Evolutionary conservation across 2,113 vertebrate species (phyloP).

Genomic region (Cynopterus brachyotis): DNA sequence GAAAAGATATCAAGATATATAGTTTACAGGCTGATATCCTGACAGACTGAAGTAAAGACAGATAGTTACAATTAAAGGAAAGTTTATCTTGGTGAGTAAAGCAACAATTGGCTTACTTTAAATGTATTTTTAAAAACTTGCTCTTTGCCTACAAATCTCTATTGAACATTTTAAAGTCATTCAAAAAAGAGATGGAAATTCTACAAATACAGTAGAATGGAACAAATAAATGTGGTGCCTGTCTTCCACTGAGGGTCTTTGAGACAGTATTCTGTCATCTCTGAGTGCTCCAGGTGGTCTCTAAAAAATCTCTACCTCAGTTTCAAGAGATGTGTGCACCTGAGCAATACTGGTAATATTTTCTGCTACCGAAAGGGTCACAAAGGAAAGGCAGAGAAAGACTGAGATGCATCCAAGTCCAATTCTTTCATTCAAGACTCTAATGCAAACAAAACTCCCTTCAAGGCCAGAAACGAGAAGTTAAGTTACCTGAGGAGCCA

Average conservation of each 20-base stretch:
- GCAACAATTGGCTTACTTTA: slow-evolving; percentile 4
- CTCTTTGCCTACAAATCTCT: slow-evolving; percentile 13
- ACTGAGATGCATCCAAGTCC: not conserved
- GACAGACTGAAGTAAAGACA: not conserved
- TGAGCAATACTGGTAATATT: not conserved
- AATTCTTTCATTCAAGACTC: slow-evolving; percentile 7
- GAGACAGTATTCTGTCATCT: not conserved
- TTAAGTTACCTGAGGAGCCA: not conserved
- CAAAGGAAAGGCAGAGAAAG: not conserved
- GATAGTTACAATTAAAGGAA: not conserved
- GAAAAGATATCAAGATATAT: not conserved
- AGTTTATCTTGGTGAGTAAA: slow-evolving; percentile 5
- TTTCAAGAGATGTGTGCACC: not conserved
- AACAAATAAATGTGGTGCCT: not conserved
- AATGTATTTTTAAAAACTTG: not conserved
- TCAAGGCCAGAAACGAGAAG: not conserved
- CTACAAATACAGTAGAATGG: slow-evolving; percentile 8
- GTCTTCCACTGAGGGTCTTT: not conserved
- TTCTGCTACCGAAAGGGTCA: not conserved
- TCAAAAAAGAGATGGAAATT: slow-evolving; percentile 1
- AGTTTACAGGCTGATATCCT: not conserved
- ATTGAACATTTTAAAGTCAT: not conserved
- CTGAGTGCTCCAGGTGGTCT: not conserved
- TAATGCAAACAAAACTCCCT: slow-evolving; percentile 27
- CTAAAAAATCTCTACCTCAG: not conserved